A percentile compares a stretch with the other conserved stretches of the same genome.
Conservation (phyloP, 2,797 vertebrate species). For the Dromococcyx pavoninus region DNA sequence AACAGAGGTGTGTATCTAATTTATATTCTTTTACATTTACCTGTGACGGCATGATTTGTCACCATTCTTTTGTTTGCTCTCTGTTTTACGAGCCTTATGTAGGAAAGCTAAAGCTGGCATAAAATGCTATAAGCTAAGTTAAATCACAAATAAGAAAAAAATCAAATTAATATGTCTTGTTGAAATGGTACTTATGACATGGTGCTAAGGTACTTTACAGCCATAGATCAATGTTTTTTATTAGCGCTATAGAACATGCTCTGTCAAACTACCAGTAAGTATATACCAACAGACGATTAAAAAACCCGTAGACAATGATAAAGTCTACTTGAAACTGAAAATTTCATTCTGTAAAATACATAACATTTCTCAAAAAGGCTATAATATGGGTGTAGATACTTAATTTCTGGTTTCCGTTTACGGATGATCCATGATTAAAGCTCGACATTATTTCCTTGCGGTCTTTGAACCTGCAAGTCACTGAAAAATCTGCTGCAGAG, state of each 20-base stretch:
- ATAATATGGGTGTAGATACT: background rate
- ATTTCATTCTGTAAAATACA: background rate
- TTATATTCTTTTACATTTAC: constrained; percentile 13
- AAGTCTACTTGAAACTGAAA: background rate
- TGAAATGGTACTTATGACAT: background rate
- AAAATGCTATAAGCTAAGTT: background rate
- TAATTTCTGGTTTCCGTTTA: constrained; percentile 7
- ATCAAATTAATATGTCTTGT: background rate
- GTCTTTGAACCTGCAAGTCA: background rate
- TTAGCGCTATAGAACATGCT: background rate
- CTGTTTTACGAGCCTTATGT: background rate
- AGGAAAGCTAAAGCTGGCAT: constrained; percentile 13
- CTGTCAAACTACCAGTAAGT: background rate
- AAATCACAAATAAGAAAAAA: constrained; percentile 13
- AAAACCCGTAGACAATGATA: background rate
- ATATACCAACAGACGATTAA: background rate
- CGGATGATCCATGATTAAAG: background rate
- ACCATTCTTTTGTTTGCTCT: background rate
- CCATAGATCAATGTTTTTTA: background rate
- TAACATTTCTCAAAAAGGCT: background rate
- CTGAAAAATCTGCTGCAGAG: background rate
- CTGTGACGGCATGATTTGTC: background rate
- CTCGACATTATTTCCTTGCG: background rate
- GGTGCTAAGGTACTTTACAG: background rate
- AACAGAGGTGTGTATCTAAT: background rate